These are phyloP conservation scores for Atethmia centrago DNA, from an alignment of 2,888 invertebrate species.

Conservation along the genomic window DNA sequence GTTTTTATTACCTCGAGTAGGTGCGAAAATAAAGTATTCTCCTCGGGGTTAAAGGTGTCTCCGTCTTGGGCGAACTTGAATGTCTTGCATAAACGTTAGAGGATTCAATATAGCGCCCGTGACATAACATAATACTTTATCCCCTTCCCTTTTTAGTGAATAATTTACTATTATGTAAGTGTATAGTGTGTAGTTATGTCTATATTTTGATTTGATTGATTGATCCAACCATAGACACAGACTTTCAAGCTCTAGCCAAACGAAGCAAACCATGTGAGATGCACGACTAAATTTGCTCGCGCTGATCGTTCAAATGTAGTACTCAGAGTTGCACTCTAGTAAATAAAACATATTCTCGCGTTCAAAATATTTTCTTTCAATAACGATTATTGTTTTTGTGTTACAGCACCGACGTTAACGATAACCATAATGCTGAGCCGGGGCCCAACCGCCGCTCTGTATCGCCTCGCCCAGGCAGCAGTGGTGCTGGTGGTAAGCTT, in stretches of 20 bases:
- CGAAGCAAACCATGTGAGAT: not conserved
- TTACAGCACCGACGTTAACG: constrained; percentile 70
- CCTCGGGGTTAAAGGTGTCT: not conserved
- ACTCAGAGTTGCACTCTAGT: not conserved
- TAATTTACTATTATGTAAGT: not conserved
- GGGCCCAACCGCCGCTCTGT: constrained; percentile 73
- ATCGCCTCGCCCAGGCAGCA: constrained; percentile 82
- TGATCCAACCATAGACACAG: not conserved
- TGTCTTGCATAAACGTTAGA: not conserved
- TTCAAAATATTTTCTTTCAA: constrained; percentile 1
- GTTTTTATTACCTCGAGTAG: not conserved
- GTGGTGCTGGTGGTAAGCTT: constrained; percentile 77
- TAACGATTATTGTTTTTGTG: not conserved
- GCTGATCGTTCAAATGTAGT: not conserved
- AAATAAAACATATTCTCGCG: not conserved
- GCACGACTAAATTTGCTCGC: not conserved
- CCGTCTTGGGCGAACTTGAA: not conserved
- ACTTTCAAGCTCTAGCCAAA: not conserved
- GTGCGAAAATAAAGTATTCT: not conserved
- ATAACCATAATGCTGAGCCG: constrained; percentile 68
- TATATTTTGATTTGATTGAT: too few relatives aligned
- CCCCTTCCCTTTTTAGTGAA: not conserved
- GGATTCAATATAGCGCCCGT: not conserved
- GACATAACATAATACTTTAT: not conserved
- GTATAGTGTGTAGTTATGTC: too few relatives aligned